Evolutionary conservation across 2,888 invertebrate species (phyloP), one percentile per base, ranked within the genome.

Genomic region (Pantelozetes paolii): DNA sequence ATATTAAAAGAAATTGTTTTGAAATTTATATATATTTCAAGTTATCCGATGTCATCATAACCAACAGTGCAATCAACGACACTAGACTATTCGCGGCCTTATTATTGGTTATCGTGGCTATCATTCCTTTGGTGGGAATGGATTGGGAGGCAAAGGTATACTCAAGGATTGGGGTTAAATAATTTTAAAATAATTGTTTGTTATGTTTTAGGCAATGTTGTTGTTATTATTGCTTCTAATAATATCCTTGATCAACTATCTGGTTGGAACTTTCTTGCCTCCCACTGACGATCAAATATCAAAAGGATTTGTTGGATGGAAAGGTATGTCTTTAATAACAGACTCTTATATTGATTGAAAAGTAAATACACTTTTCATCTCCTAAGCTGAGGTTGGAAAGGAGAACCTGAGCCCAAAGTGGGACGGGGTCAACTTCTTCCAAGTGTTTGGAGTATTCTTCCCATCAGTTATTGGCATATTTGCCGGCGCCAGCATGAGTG

Each of bases 221-320:
- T 77, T 83, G 59, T 79, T 77, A 1, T 80, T 83, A 13, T 77
- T 83, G 20, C 64, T 80, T 2, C 71, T 81, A 15, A 81, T 74
- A 13, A 54, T 50, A 2, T 69, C 83, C 2, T 80, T 84, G 73
- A 48, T 76, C 70, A 76, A 78, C 71, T 78, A 78, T 71, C 71
- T 78, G 26, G 75, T 84, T 11, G 83, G 84, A 0, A 79, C 82
- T 0, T 81, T 82, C 72, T 78, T 83, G 30, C 81, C 82, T 3
- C 79, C 82, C 0, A 78, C 78, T 2, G 78, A 76, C 2, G 78
- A 80, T 23, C 78, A 82, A 64, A 76, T 75, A 42, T 78, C 79
- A 71, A 78, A 81, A 75, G 84, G 84, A 2, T 82, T 82, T 73
- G 77, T 81, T 5, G 83, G 83, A 18, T 82, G 82, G 77, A 76